Percentiles rank a stretch among this genome's conserved stretches.
phyloP scores from a whole-genome alignment of 2,113 vertebrate species.

The Cryptotis parvus region DNA sequence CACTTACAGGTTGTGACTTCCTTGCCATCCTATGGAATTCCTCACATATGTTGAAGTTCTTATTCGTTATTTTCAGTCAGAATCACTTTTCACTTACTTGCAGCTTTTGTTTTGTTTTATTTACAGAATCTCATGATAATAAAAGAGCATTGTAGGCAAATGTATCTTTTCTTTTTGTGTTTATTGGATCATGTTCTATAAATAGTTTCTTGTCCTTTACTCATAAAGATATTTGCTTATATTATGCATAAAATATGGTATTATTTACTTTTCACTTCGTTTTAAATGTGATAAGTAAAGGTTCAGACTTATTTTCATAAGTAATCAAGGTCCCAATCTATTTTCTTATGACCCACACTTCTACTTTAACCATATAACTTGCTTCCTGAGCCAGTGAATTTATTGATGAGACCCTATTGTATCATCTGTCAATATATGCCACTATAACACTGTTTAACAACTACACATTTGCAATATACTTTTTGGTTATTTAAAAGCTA shows the following conservation, averaged over 20 bases:
- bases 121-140: neutral
- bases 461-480: neutral
- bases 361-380: neutral
- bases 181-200: neutral
- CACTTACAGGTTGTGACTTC: neutral
- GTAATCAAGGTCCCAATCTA: neutral
- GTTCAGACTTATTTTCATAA: too few relatives aligned
- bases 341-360: neutral
- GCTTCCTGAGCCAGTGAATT: neutral
- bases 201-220: neutral
- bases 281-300: neutral
- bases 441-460: neutral
- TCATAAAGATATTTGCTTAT: neutral
- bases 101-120: neutral
- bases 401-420: neutral
- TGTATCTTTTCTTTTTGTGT: neutral
- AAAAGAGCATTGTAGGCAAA: neutral
- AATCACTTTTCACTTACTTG: neutral
- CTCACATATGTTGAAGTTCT: too few relatives aligned
- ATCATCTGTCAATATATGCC: neutral
- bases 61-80: too few relatives aligned
- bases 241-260: neutral
- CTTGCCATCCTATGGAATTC: too few relatives aligned
- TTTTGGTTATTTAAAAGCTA: neutral
- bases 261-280: neutral